Base-by-base conservation (phyloP, 2,888 invertebrate species). In the Anorthoa munda region DNA sequence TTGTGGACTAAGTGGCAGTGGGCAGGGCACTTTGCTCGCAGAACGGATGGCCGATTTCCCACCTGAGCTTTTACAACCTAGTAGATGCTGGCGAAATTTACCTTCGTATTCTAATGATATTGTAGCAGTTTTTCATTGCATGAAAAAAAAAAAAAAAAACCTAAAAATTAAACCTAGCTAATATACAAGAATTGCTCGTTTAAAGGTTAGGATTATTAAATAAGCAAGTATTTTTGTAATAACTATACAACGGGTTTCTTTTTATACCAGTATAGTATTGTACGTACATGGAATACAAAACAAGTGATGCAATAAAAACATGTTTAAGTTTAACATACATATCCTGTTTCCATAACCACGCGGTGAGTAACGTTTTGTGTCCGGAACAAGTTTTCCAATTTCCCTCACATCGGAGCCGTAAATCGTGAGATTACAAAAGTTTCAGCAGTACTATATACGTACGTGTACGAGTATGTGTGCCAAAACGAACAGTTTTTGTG, bases 301-400 rank as follows among this genome's bases (percentile, higher is more conserved):
- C 31, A 21, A 60, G 18, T n/a, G n/a, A 17, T 45, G 12, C 2
- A n/a, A 61, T 64, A 66, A 23, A 66, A 48, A 48, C 31, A 48
- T 31, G 3, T 4, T 15, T 18, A 39, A 48, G 39, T 61, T 21
- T 2, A 48, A 31, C n/a, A n/a, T n/a, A 4, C 17, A 18, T 48
- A 12, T 23, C 9, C n/a, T 18, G 75, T 26, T 46, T 11, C 51
- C 53, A 21, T 21, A n/a, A 26, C 39, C 39, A n/a, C 72, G 45
- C 15, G 60, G 1, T 18, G 23, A 58, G 60, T 55, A 46, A 12
- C 51, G 59, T 23, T 50, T 51, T 39, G 66, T 67, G 72, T 45
- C 65, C 26, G 26, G 45, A 61, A 17, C 69, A 77, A 85, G 66
- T 85, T 82, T 82, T 85, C 79, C 85, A 85, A 82, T 82, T 68